Percentiles rank a stretch among this genome's conserved stretches.
Conservation (phyloP, 2,888 invertebrate species). For the Sinodicranocentrus sp. region DNA sequence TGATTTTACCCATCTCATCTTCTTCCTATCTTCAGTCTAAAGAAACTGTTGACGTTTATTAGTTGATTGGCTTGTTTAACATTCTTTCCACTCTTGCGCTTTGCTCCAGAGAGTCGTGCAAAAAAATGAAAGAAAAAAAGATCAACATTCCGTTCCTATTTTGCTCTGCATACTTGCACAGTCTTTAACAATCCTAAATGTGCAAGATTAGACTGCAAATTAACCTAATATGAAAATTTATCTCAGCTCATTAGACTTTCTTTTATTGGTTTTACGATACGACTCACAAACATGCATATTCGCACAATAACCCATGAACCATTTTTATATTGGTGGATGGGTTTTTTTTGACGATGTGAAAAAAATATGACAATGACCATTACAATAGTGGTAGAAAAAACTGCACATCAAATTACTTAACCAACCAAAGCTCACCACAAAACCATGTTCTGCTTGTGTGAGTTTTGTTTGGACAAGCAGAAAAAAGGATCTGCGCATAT, state of each 20-base stretch:
- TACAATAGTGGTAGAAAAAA: constrained; percentile 51
- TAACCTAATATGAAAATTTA: constrained; percentile 57
- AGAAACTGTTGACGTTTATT: constrained; percentile 28
- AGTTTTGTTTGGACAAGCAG: constrained; percentile 19
- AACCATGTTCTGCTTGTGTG: constrained; percentile 45
- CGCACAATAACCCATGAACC: background rate
- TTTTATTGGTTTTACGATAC: constrained; percentile 41
- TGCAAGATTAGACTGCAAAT: constrained; percentile 50
- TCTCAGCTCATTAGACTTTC: constrained; percentile 52
- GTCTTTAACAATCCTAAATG: constrained; percentile 43
- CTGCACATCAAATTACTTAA: constrained; percentile 66
- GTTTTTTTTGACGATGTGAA: constrained; percentile 24
- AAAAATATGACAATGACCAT: constrained; percentile 64
- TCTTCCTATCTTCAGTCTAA: background rate
- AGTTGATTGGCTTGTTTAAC: constrained; percentile 32
- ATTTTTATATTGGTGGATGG: background rate
- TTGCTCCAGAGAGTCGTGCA: no score
- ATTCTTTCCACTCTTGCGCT: constrained; percentile 31
- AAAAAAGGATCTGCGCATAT: no score
- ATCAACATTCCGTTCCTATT: constrained; percentile 44
- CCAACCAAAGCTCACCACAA: constrained; percentile 62
- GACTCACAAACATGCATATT: constrained; percentile 39
- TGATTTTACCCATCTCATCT: background rate
- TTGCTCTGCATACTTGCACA: constrained; percentile 41
- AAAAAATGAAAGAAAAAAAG: no score